Conservation (phyloP, 2,113 vertebrate genomes). For the Heptranchias perlo region DNA sequence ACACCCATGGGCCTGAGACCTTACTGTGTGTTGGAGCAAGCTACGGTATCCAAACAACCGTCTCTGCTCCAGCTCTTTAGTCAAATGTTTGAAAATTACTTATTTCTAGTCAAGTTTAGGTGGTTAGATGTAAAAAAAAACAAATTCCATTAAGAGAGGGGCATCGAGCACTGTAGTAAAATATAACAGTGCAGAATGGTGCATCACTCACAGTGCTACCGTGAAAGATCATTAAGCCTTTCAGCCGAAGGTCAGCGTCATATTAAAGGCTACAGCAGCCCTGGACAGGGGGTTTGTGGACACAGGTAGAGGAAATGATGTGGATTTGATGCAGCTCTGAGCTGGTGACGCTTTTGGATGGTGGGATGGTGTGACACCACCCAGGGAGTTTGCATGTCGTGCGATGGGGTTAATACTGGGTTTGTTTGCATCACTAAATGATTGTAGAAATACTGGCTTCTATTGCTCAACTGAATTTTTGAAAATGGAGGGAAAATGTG, state of each 20-base stretch:
- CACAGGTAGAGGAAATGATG: not conserved
- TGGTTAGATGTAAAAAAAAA: not conserved
- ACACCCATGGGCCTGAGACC: not conserved
- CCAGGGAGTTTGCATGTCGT: not conserved
- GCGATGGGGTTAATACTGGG: not conserved
- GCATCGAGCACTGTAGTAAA: not conserved
- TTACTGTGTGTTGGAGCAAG: not conserved
- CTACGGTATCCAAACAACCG: not conserved
- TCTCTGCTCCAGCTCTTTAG: not conserved
- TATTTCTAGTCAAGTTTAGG: not conserved
- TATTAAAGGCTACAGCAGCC: not conserved
- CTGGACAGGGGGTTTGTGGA: not conserved
- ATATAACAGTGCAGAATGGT: not conserved
- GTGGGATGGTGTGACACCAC: too few relatives aligned
- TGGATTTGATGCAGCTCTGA: not conserved
- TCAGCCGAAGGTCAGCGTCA: not conserved
- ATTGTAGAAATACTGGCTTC: not conserved
- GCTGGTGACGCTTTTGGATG: not conserved
- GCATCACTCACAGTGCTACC: not conserved
- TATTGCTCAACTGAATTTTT: not conserved
- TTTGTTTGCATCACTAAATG: not conserved
- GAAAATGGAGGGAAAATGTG: not conserved
- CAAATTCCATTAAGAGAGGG: not conserved
- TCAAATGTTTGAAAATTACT: not conserved
- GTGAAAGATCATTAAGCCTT: not conserved